phyloP scores from a whole-genome alignment of 2,113 vertebrate genomes.

The Cromileptes altivelis region DNA sequence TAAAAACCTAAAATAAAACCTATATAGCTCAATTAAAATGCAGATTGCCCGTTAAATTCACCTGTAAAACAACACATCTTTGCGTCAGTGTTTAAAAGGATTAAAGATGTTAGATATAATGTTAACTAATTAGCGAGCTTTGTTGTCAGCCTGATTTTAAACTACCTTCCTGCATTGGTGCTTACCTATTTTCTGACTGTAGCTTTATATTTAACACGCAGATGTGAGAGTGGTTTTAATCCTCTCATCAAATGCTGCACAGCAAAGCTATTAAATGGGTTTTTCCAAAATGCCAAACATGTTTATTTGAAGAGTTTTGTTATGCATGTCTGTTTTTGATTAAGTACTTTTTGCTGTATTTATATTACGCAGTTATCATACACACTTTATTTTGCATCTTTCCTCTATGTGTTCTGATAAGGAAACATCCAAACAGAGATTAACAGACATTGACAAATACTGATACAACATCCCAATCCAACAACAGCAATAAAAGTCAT shows the following conservation, averaged over 20 bases:
- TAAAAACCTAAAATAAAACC: too few relatives aligned
- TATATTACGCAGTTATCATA: neutral
- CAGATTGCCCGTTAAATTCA: too few relatives aligned
- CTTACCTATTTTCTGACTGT: neutral
- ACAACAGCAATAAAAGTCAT: neutral
- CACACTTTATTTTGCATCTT: neutral
- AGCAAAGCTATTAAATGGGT: neutral
- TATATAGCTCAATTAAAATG: too few relatives aligned
- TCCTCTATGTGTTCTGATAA: neutral
- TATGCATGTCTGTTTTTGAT: neutral
- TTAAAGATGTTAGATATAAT: too few relatives aligned
- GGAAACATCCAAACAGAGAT: constrained; percentile 1
- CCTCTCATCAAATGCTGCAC: neutral
- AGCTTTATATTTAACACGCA: too few relatives aligned
- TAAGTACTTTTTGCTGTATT: neutral
- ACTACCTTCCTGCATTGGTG: neutral
- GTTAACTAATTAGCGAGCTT: too few relatives aligned
- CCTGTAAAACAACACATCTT: too few relatives aligned
- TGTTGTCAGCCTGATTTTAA: too few relatives aligned
- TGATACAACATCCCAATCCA: neutral
- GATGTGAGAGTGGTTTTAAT: too few relatives aligned
- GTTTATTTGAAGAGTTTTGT: neutral
- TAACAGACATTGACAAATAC: neutral
- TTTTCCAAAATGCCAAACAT: too few relatives aligned
- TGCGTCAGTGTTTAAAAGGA: too few relatives aligned